Evolutionary conservation across 2,113 vertebrate species (phyloP), one percentile per base, ranked within the genome.

Genomic region (Actenoides lindsayi): DNA sequence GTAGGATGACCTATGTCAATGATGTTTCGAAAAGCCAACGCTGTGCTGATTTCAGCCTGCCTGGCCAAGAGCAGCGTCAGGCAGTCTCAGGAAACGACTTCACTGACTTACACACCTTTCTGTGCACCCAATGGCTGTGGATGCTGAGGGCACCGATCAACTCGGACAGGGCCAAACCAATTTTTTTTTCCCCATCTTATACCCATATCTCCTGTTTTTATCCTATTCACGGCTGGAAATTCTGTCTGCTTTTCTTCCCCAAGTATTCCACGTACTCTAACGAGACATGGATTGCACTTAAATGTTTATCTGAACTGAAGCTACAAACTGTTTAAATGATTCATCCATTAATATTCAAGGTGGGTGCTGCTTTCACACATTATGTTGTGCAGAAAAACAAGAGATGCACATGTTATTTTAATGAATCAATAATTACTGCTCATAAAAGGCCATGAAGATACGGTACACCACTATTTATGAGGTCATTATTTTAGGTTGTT

Each of bases 271-370:
- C 67, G 85, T 83, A n/a, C 12, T 82, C 33, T 82, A 93, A 91
- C 14, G 50, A 89, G 69, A 79, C 44, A 30, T 13, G 87, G 37
- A 59, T 93, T 93, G 59, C 51, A 23, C 44, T 75, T 77, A 77
- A 83, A 81, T 90, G 82, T 85, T 93, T 92, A 53, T 71, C 85
- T 71, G 90, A 94, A 77, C 46, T 33, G 79, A 87, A 73, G 79
- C 39, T 64, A 48, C 63, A 95, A 92, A 81, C 68, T 64, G 7
- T 50, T 90, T 59, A 46, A 67, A 57, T 94, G 82, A 88, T 48
- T 95, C 60, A 83, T 13, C 60, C 51, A 68, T 94, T 80, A 81
- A 89, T 60, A 87, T 92, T 90, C 82, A 74, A 90, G 79, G 80
- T 90, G 60, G 53, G 16, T 87, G 76, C 44, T 48, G 39, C 86